A percentile compares a stretch with the other conserved stretches of the same genome.
phyloP scores from a whole-genome alignment of 2,888 invertebrate genomes.

The Perizoma affinitatum region DNA sequence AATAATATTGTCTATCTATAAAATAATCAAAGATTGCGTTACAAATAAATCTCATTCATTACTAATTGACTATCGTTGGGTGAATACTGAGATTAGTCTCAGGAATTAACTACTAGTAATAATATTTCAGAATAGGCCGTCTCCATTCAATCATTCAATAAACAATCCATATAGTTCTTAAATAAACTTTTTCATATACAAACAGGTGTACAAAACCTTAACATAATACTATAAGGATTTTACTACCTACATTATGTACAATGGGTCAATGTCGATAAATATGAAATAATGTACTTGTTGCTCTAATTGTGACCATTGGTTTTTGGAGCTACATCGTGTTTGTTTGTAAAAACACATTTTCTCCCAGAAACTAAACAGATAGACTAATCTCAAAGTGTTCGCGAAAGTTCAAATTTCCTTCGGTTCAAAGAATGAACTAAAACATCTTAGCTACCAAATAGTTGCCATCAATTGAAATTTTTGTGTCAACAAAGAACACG shows the following conservation, averaged over 20 bases:
- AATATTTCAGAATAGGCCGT: slow-evolving; percentile 66
- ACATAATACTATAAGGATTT: slow-evolving; percentile 66
- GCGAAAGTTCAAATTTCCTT: not conserved
- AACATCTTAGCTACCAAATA: slow-evolving; percentile 5
- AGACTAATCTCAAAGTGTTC: too few species aligned
- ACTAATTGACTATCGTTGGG: slow-evolving; percentile 84
- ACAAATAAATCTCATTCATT: slow-evolving; percentile 79
- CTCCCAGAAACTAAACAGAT: too few species aligned
- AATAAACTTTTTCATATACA: slow-evolving; percentile 82
- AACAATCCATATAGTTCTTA: slow-evolving; percentile 67
- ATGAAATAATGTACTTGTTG: slow-evolving; percentile 38
- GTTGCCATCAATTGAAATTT: not conserved
- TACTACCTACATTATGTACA: slow-evolving; percentile 75
- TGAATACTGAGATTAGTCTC: slow-evolving; percentile 77
- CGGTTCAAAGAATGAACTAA: not conserved
- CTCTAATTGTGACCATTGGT: slow-evolving; percentile 40
- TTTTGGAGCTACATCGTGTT: slow-evolving; percentile 35
- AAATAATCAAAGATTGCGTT: slow-evolving; percentile 64
- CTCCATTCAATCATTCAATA: slow-evolving; percentile 53
- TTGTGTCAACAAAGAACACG: slow-evolving; percentile 6
- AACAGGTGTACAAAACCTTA: slow-evolving; percentile 78
- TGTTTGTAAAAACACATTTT: too few species aligned
- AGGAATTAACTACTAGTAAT: slow-evolving; percentile 66
- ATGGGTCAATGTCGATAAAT: slow-evolving; percentile 60
- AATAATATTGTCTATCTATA: slow-evolving; percentile 67